Evolutionary conservation across 2,113 vertebrate genomes (phyloP), one percentile per base, ranked within the genome.

Genomic region (Rhinogobius similis): DNA sequence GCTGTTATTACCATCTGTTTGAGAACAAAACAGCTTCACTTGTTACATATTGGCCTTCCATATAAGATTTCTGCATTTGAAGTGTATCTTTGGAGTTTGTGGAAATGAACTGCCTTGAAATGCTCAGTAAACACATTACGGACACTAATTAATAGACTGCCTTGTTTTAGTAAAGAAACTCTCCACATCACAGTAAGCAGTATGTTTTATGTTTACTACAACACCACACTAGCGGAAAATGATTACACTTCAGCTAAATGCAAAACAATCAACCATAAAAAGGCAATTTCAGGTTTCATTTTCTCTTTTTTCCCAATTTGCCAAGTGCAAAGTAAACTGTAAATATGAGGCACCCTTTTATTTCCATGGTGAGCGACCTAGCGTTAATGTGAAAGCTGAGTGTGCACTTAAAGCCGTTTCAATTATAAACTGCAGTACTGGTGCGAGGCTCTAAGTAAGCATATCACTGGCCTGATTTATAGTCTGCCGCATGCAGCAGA

Each of bases 31-130:
- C 38, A 64, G 20, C 58, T 67, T 80, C 27, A 67, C 67, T 69
- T 64, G 36, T 64, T 64, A n/a, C 20, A 32, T 41, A 27, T 39
- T 23, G 62, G 38, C 48, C 24, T 13, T 56, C 38, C 64, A 39
- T 41, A 8, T 12, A 63, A 23, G 36, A 29, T 65, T 48, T 50
- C n/a, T 36, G 24, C 64, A 26, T 62, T 62, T 61, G 56, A 59
- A 32, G 63, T 27, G 39, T 67, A 44, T 55, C 12, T 67, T n/a
- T 52, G 24, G 46, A 44, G 1, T 56, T 4, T 29, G 64, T 23
- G 68, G 55, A 48, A 77, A 61, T 79, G 64, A 58, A 82, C 55
- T 82, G 65, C 67, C 73, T 71, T 81, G 78, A 83, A 83, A 74
- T 77, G 76, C 48, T 73, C 21, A 67, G 41, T 69, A 68, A 38